Conservation (phyloP, 2,113 vertebrate species). For the Oxygymnocypris stewartii region DNA sequence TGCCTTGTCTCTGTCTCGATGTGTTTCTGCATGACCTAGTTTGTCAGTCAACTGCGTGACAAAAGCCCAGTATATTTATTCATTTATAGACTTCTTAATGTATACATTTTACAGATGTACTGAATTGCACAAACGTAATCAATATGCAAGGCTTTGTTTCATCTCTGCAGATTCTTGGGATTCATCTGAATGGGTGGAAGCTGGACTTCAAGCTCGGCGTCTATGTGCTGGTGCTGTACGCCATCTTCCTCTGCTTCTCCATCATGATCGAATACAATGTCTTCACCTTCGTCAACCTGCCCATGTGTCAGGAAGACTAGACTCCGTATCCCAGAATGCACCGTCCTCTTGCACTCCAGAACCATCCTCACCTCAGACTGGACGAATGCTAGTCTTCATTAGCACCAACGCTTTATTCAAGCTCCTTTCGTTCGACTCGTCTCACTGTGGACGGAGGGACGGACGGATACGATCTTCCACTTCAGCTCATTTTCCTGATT, state of each 20-base stretch:
- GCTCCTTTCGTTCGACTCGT: neutral
- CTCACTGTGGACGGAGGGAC: neutral
- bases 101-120: neutral
- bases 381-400: conserved; percentile 6
- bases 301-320: conserved; percentile 90
- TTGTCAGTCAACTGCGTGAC: too few relatives aligned
- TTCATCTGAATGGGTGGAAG: conserved; percentile 93
- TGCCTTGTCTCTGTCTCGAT: too few relatives aligned
- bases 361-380: conserved; percentile 52
- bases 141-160: neutral
- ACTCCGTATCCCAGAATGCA: conserved; percentile 60
- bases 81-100: neutral
- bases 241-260: conserved; percentile 93
- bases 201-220: conserved; percentile 89
- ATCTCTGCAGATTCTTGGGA: conserved; percentile 82
- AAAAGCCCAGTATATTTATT: neutral
- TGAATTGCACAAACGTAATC: neutral
- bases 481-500: neutral
- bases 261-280: conserved; percentile 98
- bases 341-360: conserved; percentile 51
- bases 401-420: neutral
- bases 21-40: too few relatives aligned
- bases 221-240: conserved; percentile 88
- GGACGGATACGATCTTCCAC: neutral
- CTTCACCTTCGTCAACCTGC: conserved; percentile 98